phyloP scores from a whole-genome alignment of 2,113 vertebrate genomes.

The Catharus fuscescens region DNA sequence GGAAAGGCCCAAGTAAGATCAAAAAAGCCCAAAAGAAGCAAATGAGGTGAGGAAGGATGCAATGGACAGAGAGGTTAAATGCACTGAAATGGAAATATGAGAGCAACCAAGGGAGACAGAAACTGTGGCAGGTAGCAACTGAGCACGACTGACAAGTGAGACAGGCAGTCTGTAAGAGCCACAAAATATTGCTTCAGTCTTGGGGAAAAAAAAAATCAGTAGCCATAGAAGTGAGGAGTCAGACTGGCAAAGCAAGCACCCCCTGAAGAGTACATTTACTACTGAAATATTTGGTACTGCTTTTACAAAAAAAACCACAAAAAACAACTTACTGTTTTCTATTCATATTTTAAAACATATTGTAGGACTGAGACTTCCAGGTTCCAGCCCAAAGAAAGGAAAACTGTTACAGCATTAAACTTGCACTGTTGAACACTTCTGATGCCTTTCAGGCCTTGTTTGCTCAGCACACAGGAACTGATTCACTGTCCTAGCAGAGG shows the following conservation, averaged over 20 bases:
- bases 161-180: background rate
- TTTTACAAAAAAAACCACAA: background rate
- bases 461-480: background rate
- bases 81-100: background rate
- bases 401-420: background rate
- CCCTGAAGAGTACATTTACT: background rate
- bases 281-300: background rate
- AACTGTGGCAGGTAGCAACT: background rate
- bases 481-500: background rate
- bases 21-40: constrained; percentile 18
- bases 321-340: background rate
- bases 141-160: background rate
- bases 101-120: background rate
- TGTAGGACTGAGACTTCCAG: background rate
- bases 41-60: constrained; percentile 1
- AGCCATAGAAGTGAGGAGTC: background rate
- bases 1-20: background rate
- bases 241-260: background rate
- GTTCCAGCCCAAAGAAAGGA: background rate
- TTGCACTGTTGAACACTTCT: background rate
- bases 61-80: background rate
- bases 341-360: background rate
- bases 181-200: background rate
- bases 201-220: background rate
- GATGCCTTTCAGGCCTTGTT: background rate